These are phyloP conservation scores for Riptortus pedestris DNA, from an alignment of 1,140 invertebrate species.

Conservation along the genomic window DNA sequence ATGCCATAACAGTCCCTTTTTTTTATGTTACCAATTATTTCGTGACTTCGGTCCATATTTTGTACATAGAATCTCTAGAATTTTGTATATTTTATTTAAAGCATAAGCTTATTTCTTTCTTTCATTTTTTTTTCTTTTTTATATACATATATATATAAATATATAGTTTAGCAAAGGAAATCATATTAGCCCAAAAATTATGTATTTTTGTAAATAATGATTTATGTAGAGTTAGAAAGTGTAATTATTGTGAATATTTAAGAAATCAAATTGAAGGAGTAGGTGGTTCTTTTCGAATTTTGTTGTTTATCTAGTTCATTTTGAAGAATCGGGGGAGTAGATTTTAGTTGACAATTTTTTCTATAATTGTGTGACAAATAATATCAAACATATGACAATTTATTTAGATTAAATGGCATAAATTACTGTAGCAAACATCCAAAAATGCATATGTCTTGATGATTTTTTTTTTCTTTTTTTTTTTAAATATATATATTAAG, in stretches of 20 bases:
- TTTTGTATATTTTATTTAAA: not conserved
- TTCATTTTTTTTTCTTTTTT: not conserved
- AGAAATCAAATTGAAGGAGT: not conserved
- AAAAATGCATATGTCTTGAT: no score
- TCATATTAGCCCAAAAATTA: not conserved
- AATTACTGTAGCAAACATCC: no score
- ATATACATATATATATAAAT: not conserved
- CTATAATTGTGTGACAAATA: no score
- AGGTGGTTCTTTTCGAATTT: not conserved
- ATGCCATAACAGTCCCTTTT: conserved; percentile 2
- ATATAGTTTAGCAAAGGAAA: not conserved
- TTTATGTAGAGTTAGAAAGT: not conserved
- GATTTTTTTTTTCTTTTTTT: no score
- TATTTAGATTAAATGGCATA: no score
- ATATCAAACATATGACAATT: no score
- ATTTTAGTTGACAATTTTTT: no score
- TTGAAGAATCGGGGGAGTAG: not conserved
- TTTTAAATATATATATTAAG: no score
- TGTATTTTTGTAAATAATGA: conserved; percentile 13
- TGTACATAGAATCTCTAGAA: conserved; percentile 13
- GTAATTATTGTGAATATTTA: conserved; percentile 16
- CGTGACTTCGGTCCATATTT: not conserved
- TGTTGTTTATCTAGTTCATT: conserved; percentile 12
- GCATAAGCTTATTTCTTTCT: not conserved
- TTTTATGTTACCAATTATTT: conserved; percentile 8